Conservation (phyloP, 1,140 invertebrate genomes). For the Pantala flavescens region DNA sequence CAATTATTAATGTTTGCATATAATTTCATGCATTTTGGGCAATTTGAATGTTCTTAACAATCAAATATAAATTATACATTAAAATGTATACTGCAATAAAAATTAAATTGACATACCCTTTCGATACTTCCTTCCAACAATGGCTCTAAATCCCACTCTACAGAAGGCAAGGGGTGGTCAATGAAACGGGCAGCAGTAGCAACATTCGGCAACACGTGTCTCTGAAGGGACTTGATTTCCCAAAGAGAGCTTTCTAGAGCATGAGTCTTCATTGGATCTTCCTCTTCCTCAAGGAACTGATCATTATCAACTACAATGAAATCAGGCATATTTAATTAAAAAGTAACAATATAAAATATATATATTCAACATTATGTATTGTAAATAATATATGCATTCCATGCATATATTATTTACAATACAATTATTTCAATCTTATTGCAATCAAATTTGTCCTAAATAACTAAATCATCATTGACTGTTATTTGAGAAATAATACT, state of each 20-base stretch:
- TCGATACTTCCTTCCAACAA: constrained; percentile 38
- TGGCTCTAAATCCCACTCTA: constrained; percentile 54
- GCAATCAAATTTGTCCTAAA: too few species aligned
- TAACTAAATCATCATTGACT: too few species aligned
- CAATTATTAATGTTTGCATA: too few species aligned
- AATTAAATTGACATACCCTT: too few species aligned
- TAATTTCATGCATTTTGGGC: too few species aligned
- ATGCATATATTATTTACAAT: too few species aligned
- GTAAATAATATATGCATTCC: too few species aligned
- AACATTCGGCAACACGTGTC: constrained; percentile 59
- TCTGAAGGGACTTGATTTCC: constrained; percentile 71
- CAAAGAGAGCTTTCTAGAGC: constrained; percentile 83
- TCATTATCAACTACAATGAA: constrained; percentile 44
- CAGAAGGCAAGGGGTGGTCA: constrained; percentile 47
- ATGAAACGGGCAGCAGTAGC: constrained; percentile 59
- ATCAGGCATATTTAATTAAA: constrained; percentile 23
- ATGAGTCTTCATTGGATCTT: constrained; percentile 61
- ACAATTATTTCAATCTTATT: too few species aligned
- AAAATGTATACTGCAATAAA: too few species aligned
- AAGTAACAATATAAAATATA: constrained; percentile 14
- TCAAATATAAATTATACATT: too few species aligned
- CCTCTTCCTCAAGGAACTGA: constrained; percentile 72
- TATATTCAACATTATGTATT: constrained; percentile 14
- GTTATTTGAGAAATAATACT: too few species aligned
- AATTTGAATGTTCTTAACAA: too few species aligned